Evolutionary conservation across 2,888 invertebrate species (phyloP), one percentile per base, ranked within the genome.

Genomic region (Caenorhabditis afra): DNA sequence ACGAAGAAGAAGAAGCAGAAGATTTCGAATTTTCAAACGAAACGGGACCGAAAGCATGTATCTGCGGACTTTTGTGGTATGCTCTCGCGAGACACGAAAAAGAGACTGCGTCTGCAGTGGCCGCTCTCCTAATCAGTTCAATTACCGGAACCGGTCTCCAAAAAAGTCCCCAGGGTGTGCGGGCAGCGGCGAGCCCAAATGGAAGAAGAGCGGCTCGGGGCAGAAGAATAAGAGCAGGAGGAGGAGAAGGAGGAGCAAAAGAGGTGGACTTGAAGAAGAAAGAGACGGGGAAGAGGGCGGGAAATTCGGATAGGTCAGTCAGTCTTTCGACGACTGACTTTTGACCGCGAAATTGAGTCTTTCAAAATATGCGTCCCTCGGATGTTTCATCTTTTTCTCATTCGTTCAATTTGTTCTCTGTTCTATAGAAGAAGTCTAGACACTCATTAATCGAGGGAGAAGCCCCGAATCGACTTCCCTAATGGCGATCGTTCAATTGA

Each of bases 81-180:
- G 44, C 12, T 3, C 44, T 12, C 44, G 16, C 29, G 7, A 29
- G 4, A 29, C 29, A 29, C 3, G 29, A 55, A 55, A 18, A 55
- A 55, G 16, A 55, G 35, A 4, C n/a, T 22, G 29, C 29, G 29
- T 29, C 29, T 29, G 29, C 29, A n/a, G n/a, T 20, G n/a, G 11
- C 5, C 16, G 29, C n/a, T 11, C 37, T 53, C 64, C 50, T 64
- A 64, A 64, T 64, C 64, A 64, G 64, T 52, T 64, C 64, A 64
- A 64, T 64, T 64, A 64, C 64, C 50, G 29, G 29, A 29, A 29
- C 29, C 29, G n/a, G 44, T 22, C 29, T 14, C 1, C 23, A 16
- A 53, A 29, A 29, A 29, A 29, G 23, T 23, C 52, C 64, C 29
- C 44, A 7, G 23, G 52, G 62, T 35, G n/a, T n/a, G n/a, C n/a